Evolutionary conservation across 2,797 vertebrate species (phyloP), one percentile per base, ranked within the genome.

Genomic region (Austrolebias charrua): DNA sequence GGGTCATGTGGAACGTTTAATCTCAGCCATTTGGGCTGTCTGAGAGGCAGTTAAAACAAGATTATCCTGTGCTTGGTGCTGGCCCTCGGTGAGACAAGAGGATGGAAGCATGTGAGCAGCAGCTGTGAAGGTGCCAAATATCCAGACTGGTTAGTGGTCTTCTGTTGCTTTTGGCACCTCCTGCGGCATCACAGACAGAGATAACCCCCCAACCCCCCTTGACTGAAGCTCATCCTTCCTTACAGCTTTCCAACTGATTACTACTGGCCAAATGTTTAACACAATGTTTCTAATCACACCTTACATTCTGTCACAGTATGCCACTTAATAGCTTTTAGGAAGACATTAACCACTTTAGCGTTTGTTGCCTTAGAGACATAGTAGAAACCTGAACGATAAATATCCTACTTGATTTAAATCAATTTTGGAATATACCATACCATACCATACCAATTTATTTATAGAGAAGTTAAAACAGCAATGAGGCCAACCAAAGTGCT

Each of bases 81-180:
- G 78, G 78, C 81, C 81, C 76, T 79, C 18, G 67, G 79, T 87
- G 86, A 83, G 83, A 85, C 69, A 68, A 76, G 79, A 84, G 86
- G 87, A 72, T 76, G 79, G 78, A 84, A 66, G 82, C 75, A 76
- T 80, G 82, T 60, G 83, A 83, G 84, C 70, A 85, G 83, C 91
- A 92, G 87, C 89, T 92, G 91, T 66, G 78, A 57, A 88, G 89
- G 90, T 93, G 91, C 82, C 87, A 90, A 86, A 88, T 71, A 71
- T 80, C 71, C 82, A 81, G 88, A 84, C 80, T 57, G 81, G 79
- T 78, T 77, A 76, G 78, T 81, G 85, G 81, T 87, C 86, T 24
- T 80, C 88, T 84, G 84, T 86, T 81, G 88, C 80, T 83, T 89
- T 90, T 91, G 86, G 87, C 90, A 90, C 89, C 87, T 89, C 83